Conservation (phyloP, 2,888 invertebrate species). For the Uloborus plumipes region DNA sequence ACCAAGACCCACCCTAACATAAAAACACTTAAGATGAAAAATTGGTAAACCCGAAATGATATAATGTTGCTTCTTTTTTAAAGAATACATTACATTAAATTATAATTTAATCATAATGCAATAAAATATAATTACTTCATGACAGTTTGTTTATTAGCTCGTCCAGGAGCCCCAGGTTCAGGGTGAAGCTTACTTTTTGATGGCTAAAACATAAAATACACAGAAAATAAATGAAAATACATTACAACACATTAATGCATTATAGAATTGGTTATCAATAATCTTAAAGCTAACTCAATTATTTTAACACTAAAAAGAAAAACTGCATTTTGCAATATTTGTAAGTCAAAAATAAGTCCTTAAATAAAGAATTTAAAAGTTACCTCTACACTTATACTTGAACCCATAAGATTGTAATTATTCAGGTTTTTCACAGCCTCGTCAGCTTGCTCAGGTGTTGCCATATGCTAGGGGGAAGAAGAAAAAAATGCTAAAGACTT, state of each 20-base stretch:
- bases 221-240: neutral
- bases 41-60: too few relatives aligned
- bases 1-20: too few relatives aligned
- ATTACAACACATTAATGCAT: neutral
- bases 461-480: constrained; percentile 79
- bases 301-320: too few relatives aligned
- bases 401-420: constrained; percentile 91
- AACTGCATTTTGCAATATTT: too few relatives aligned
- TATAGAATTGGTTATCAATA: too few relatives aligned
- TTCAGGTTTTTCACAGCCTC: constrained; percentile 93
- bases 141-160: constrained; percentile 53
- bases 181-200: constrained; percentile 61
- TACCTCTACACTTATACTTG: constrained; percentile 92
- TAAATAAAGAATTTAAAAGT: constrained; percentile 2
- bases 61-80: too few relatives aligned
- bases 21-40: too few relatives aligned
- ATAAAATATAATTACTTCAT: constrained; percentile 35
- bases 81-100: too few relatives aligned
- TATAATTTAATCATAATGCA: too few relatives aligned
- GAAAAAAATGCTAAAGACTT: neutral
- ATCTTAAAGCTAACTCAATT: too few relatives aligned
- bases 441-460: constrained; percentile 89
- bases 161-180: constrained; percentile 62
- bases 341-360: too few relatives aligned
- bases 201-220: constrained; percentile 25